Evolutionary conservation across 2,797 vertebrate species (phyloP).

Genomic region (Carduelis carduelis): DNA sequence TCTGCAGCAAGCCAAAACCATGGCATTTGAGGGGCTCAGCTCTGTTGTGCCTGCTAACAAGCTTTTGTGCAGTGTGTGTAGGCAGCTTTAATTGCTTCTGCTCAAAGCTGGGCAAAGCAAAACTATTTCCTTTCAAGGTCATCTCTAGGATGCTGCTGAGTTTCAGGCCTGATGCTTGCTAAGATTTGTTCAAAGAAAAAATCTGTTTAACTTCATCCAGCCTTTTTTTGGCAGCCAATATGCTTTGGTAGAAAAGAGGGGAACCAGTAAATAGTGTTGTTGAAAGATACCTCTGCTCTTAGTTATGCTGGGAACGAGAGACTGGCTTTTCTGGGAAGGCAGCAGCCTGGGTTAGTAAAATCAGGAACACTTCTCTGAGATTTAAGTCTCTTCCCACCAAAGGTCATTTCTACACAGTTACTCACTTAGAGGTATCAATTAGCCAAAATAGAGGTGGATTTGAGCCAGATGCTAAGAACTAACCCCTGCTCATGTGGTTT

Average conservation of each 20-base stretch:
- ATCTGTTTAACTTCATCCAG: not conserved
- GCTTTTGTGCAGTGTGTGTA: not conserved
- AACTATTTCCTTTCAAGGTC: not conserved
- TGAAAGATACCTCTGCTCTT: not conserved
- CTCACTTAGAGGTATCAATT: constrained; percentile 4
- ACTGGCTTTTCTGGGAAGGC: not conserved
- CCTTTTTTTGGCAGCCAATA: not conserved
- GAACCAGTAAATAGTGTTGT: not conserved
- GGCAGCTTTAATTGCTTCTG: not conserved
- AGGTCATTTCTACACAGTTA: not conserved
- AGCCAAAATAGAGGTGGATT: not conserved
- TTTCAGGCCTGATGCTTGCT: not conserved
- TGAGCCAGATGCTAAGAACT: not conserved
- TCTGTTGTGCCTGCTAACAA: not conserved
- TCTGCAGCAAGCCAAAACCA: not conserved
- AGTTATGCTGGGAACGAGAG: not conserved
- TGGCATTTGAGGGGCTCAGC: not conserved
- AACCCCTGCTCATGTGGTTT: not conserved
- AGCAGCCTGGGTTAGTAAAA: not conserved
- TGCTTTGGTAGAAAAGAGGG: not conserved
- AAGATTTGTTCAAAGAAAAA: not conserved
- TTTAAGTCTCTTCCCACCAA: not conserved
- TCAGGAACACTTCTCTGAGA: not conserved
- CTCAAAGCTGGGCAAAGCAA: not conserved
- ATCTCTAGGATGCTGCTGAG: not conserved